These are phyloP conservation scores for Picathartes gymnocephalus DNA, from an alignment of 2,113 vertebrate species.

Conservation along the genomic window DNA sequence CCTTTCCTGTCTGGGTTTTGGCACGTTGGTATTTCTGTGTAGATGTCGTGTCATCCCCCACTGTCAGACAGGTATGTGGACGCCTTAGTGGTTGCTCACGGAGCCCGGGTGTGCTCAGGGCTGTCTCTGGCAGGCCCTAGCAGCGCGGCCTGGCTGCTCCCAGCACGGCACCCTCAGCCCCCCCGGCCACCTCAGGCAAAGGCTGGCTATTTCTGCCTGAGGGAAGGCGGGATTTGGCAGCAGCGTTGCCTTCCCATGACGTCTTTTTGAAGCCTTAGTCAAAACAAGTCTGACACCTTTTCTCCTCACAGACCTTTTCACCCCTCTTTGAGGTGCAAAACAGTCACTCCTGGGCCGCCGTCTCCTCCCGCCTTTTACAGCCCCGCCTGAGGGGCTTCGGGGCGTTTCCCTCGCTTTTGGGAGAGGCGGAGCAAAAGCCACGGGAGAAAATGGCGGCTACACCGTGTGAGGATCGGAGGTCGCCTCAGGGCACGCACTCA, in stretches of 20 bases:
- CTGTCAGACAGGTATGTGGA: not conserved
- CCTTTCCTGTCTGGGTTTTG: not conserved
- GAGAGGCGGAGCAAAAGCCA: too few species aligned
- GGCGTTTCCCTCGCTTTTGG: not conserved
- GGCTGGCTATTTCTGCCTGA: not conserved
- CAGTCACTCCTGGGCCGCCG: accelerated
- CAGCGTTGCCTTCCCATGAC: not conserved
- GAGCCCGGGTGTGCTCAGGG: not conserved
- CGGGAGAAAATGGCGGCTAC: accelerated
- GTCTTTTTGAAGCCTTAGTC: not conserved
- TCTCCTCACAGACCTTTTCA: not conserved
- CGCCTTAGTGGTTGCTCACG: accelerated
- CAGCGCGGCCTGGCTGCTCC: accelerated
- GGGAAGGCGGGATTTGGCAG: not conserved
- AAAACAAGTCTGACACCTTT: not conserved
- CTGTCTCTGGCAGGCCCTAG: not conserved
- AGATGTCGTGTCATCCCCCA: too few species aligned
- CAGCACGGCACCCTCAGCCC: not conserved
- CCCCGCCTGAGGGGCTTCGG: accelerated
- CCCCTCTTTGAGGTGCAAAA: not conserved
- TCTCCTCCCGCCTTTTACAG: not conserved
- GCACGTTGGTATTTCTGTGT: not conserved
- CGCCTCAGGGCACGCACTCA: not conserved
- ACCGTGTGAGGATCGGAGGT: accelerated
- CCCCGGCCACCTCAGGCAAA: not conserved